A percentile compares a stretch with the other conserved stretches of the same genome.
These are phyloP conservation scores for Homarus americanus DNA, from an alignment of 1,140 invertebrate species.

Conservation along the genomic window DNA sequence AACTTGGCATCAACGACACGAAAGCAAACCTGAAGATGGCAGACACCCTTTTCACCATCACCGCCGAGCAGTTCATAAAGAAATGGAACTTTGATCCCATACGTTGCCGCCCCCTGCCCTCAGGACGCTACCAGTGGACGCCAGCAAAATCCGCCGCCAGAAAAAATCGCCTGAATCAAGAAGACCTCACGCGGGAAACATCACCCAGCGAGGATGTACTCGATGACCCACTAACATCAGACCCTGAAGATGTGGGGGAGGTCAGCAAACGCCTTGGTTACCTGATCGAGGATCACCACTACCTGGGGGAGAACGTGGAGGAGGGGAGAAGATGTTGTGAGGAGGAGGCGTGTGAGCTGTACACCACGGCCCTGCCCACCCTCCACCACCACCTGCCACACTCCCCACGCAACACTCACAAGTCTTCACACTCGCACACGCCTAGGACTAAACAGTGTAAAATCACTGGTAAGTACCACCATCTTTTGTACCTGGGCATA, in stretches of 20 bases:
- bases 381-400: not conserved
- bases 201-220: not conserved
- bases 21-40: constrained; percentile 64
- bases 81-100: constrained; percentile 64
- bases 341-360: not conserved
- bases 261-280: not conserved
- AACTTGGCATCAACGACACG: constrained; percentile 49
- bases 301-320: not conserved
- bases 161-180: not conserved
- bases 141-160: constrained; percentile 16
- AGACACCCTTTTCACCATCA: constrained; percentile 35
- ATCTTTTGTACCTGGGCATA: not conserved
- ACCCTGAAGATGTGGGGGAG: not conserved
- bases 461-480: constrained; percentile 43
- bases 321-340: not conserved
- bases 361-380: not conserved
- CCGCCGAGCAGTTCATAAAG: constrained; percentile 54
- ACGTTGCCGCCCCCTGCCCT: not conserved
- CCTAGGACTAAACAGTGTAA: constrained; percentile 51
- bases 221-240: not conserved
- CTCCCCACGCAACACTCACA: constrained; percentile 14
- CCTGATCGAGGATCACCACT: not conserved
- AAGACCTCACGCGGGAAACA: not conserved
- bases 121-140: constrained; percentile 43
- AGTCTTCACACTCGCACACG: not conserved